These are phyloP conservation scores for Otus sunia DNA, from an alignment of 2,113 vertebrate species.

Conservation along the genomic window DNA sequence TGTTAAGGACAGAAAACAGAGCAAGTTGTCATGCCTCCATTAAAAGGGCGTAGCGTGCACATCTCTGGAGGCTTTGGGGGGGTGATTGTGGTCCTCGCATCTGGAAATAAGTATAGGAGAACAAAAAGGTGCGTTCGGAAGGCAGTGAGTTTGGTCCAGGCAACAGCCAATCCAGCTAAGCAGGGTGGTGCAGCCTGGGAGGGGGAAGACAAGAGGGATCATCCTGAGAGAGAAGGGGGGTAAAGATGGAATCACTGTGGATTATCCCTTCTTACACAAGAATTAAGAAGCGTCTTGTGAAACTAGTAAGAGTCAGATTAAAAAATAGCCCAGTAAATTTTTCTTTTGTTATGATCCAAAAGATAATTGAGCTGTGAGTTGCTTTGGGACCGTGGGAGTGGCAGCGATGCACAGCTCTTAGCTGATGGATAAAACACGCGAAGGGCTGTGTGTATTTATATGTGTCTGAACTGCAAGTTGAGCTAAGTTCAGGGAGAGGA, in stretches of 20 bases:
- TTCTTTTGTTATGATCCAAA: not conserved
- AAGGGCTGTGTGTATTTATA: not conserved
- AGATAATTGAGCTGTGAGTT: not conserved
- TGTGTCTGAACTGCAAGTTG: rapidly evolving
- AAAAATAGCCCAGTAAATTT: not conserved
- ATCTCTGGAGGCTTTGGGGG: not conserved
- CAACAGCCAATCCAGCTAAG: no score
- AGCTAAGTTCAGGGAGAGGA: not conserved
- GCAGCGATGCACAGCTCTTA: not conserved
- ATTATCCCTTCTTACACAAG: not conserved
- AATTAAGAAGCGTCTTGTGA: not conserved
- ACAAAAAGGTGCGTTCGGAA: not conserved
- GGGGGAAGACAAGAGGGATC: not conserved
- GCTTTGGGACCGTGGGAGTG: not conserved
- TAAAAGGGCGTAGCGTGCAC: not conserved
- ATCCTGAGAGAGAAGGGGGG: not conserved
- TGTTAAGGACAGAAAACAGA: not conserved
- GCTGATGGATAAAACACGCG: rapidly evolving
- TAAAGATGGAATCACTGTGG: not conserved
- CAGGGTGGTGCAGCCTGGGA: not conserved
- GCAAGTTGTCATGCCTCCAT: not conserved
- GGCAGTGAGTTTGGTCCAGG: no score
- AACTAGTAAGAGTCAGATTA: not conserved
- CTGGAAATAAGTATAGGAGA: not conserved
- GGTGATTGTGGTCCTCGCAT: rapidly evolving